These are phyloP conservation scores for Carpatolechia fugitivella DNA, from an alignment of 2,888 invertebrate genomes.

Conservation along the genomic window DNA sequence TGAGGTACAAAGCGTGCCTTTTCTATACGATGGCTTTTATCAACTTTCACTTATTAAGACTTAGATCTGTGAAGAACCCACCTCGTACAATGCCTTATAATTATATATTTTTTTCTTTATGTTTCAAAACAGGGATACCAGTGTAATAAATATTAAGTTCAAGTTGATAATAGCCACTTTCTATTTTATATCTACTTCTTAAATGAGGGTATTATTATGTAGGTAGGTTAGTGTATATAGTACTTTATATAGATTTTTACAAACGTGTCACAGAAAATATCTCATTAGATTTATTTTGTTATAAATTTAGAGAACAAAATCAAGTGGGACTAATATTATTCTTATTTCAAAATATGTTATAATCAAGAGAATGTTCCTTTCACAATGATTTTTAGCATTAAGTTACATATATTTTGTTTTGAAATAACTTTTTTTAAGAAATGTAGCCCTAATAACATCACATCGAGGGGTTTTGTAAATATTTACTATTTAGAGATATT, in stretches of 20 bases:
- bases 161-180: neutral
- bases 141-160: neutral
- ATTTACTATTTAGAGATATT: neutral
- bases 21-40: constrained; percentile 1
- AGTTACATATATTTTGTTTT: too few species aligned
- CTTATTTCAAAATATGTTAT: too few species aligned
- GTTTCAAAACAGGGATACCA: neutral
- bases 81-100: neutral
- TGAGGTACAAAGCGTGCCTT: constrained; percentile 73
- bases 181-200: constrained; percentile 41
- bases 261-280: constrained; percentile 26
- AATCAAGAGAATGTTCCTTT: too few species aligned
- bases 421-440: neutral
- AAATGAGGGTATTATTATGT: constrained; percentile 62
- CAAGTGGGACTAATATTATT: too few species aligned
- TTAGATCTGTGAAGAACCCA: neutral
- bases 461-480: constrained; percentile 9
- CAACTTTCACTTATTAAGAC: neutral
- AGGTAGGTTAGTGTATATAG: constrained; percentile 56
- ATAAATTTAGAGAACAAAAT: neutral
- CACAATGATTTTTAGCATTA: too few species aligned
- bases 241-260: constrained; percentile 27
- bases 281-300: neutral
- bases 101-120: neutral
- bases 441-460: neutral